Base-by-base conservation (phyloP, 2,113 vertebrate genomes). In the Alces alces region DNA sequence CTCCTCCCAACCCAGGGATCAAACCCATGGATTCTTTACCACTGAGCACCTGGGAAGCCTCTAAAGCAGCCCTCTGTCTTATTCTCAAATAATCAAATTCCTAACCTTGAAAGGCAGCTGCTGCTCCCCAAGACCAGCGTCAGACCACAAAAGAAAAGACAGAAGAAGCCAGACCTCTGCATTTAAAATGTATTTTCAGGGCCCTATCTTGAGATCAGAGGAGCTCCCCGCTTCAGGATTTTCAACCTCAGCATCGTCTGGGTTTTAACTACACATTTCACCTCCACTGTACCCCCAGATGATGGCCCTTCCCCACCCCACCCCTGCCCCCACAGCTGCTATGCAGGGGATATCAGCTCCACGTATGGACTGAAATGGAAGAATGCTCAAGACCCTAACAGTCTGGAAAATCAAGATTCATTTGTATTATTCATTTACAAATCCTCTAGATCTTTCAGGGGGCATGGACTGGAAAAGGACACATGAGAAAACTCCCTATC, bases 241-340 rank as follows among this genome's bases (percentile, higher is more conserved):
- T 30, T 86, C 36, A 86, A 21, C 13, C 36, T 79, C 80, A 87
- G 55, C 33, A 1, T 55, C 13, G 2, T 36, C 52, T 36, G 61
- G 36, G 27, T 27, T 36, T 84, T 80, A 60, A 43, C 15, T 17
- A 36, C 19, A 25, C 7, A 12, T 12, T 33, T 13, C 15, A 28
- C 30, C 33, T 21, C 39, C 36, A 8, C n/a, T 3, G 9, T 8
- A 19, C 17, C 47, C 30, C 9, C 1, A 10, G 13, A 33, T 1
- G 14, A 52, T 61, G 28, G 3, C 43, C 5, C 0, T 3, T 52
- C 47, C 47, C 43, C 43, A 78, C 43, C 76, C 73, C 14, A 16
- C 73, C 50, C 17, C 52, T 25, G n/a, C 13, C 80, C 33, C 50
- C 28, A 52, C 5, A 10, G 47, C 45, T 76, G 60, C 60, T 21